phyloP scores from a whole-genome alignment of 1,140 invertebrate genomes.

The Orchesella cincta region DNA sequence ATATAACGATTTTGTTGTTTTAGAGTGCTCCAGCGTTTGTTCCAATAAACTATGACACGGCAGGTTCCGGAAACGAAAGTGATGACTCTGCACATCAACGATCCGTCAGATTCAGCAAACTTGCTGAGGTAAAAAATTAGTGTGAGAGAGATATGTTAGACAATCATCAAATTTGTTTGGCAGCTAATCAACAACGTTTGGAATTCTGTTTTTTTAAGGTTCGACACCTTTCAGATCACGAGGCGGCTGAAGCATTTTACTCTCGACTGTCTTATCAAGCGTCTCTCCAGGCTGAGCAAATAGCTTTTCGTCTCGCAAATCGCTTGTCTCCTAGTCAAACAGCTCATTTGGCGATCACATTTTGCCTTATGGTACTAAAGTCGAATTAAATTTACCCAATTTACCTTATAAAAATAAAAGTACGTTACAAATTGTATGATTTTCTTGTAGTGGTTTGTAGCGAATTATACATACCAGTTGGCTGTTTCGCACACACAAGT shows the following conservation, averaged over 20 bases:
- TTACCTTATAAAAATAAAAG: background rate
- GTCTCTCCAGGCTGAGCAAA: constrained; percentile 71
- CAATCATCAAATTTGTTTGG: constrained; percentile 78
- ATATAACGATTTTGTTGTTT: constrained; percentile 49
- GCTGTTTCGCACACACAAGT: constrained; percentile 74
- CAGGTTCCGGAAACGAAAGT: constrained; percentile 70
- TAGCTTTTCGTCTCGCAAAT: constrained; percentile 67
- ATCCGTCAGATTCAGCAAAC: constrained; percentile 78
- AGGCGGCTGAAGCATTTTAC: constrained; percentile 79
- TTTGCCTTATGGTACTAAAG: constrained; percentile 65
- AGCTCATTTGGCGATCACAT: constrained; percentile 72
- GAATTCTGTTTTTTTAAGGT: constrained; percentile 57
- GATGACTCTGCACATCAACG: constrained; percentile 72
- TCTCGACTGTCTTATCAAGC: constrained; percentile 79
- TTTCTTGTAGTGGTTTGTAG: constrained; percentile 75
- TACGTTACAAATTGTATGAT: constrained; percentile 37
- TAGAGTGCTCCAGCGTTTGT: constrained; percentile 81
- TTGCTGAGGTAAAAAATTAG: no score
- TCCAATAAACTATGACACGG: constrained; percentile 72
- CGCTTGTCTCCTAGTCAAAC: constrained; percentile 71
- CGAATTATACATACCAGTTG: constrained; percentile 78
- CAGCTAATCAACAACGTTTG: constrained; percentile 60
- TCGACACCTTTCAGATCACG: constrained; percentile 74
- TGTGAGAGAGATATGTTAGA: constrained; percentile 63
- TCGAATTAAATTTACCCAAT: background rate